These are phyloP conservation scores for Acleris cristana DNA, from an alignment of 2,888 invertebrate genomes.

Conservation along the genomic window DNA sequence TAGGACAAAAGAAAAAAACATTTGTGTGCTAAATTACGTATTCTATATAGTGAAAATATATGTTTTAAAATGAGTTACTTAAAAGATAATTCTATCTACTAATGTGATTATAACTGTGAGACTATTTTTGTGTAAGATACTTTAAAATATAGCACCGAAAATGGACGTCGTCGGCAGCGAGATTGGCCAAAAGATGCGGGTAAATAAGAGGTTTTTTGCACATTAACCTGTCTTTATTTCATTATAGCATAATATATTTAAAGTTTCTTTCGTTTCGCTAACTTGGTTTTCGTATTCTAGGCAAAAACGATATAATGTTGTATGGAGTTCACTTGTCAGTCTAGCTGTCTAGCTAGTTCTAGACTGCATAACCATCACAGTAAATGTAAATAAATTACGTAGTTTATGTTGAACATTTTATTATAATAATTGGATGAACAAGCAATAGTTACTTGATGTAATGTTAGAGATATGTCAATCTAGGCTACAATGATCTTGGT, in stretches of 20 bases:
- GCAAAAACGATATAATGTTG: neutral
- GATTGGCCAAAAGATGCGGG: conserved; percentile 94
- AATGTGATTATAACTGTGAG: conserved; percentile 3
- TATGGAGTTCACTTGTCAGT: neutral
- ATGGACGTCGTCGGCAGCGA: conserved; percentile 93
- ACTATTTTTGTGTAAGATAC: conserved; percentile 30
- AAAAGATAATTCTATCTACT: neutral
- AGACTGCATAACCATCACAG: neutral
- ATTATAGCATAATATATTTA: neutral
- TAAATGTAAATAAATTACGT: neutral
- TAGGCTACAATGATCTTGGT: too few species aligned
- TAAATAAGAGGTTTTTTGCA: conserved; percentile 66
- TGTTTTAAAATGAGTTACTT: conserved; percentile 4
- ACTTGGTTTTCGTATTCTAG: neutral
- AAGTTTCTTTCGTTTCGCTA: neutral
- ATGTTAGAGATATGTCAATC: too few species aligned
- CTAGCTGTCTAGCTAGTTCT: neutral
- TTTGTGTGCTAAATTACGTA: conserved; percentile 4
- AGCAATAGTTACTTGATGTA: too few species aligned
- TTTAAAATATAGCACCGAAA: conserved; percentile 45
- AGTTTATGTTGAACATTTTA: too few species aligned
- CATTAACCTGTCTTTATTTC: neutral
- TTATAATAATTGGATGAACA: too few species aligned
- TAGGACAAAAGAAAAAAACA: neutral
- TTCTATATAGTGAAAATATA: conserved; percentile 1